Evolutionary conservation across 2,797 vertebrate species (phyloP).

Genomic region (Acipenser ruthenus): DNA sequence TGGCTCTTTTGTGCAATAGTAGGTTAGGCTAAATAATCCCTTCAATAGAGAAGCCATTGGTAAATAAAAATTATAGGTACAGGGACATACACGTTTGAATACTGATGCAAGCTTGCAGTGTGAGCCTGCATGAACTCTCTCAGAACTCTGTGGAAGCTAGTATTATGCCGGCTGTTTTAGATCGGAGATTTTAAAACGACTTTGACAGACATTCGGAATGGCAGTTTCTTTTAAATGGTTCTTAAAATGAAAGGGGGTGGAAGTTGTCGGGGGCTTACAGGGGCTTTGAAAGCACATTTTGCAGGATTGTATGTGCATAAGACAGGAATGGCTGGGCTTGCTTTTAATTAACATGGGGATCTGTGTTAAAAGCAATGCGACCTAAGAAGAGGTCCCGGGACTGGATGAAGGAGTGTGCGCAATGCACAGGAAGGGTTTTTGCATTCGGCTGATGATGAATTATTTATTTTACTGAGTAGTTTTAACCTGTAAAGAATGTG

Average conservation of each 20-base stretch:
- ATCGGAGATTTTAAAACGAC: not conserved
- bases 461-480: conserved; percentile 34
- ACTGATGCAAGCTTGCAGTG: too few relatives aligned
- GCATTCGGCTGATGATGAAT: conserved; percentile 28
- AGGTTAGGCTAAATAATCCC: too few relatives aligned
- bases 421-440: conserved; percentile 34
- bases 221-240: conserved; percentile 8
- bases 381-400: conserved; percentile 21
- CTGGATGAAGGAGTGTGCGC: conserved; percentile 31
- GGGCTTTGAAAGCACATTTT: conserved; percentile 22
- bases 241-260: not conserved
- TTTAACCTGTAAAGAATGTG: conserved; percentile 27
- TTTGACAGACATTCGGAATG: not conserved
- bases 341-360: not conserved
- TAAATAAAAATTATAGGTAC: too few relatives aligned
- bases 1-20: too few relatives aligned
- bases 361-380: conserved; percentile 1
- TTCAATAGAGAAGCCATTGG: too few relatives aligned
- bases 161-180: not conserved
- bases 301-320: conserved; percentile 30
- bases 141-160: too few relatives aligned
- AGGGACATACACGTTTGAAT: too few relatives aligned
- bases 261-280: not conserved
- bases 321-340: conserved; percentile 19
- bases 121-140: too few relatives aligned